Evolutionary conservation across 2,113 vertebrate genomes (phyloP), one percentile per base, ranked within the genome.

Genomic region (Tonatia bakeri): DNA sequence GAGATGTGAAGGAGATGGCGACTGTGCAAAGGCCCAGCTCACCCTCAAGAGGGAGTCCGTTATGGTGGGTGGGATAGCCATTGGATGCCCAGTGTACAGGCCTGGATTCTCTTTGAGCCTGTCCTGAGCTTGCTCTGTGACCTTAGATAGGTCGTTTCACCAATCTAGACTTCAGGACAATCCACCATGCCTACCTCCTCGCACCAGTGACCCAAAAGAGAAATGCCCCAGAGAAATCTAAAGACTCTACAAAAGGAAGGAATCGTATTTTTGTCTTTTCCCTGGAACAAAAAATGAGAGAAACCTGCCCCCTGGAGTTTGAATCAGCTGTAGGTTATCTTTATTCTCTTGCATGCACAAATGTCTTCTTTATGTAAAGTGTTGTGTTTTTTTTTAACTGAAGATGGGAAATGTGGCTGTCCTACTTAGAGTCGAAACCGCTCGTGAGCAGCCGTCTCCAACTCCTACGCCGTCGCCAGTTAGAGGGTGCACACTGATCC

Each of bases 371-470:
- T 87, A 73, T 67, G 33, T 67, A 24, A 81, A 73, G 59, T 59
- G 59, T 61, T 88, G n/a, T n/a, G n/a, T 67, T 87, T 85, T 88
- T 73, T 70, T 43, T 15, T 5, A 64, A 67, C 79, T 72, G 93
- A 72, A 93, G 85, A 85, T 56, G 73, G 47, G 45, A 85, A 90
- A 64, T 38, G 67, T 61, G 38, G 61, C 73, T 96, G 81, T 36
- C 97, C 81, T 90, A 87, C 80, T 92, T 96, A 76, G 31, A 94
- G 75, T 76, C 50, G 40, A 64, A 70, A 96, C 81, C 47, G 52
- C 45, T 67, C 91, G 0, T 59, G 38, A 90, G 43, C 67, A 89
- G 59, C 36, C 5, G 0, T 67, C 84, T 91, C 90, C 38, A 80
- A 91, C 59, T 87, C 92, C 96, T 70, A 93, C 72, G 28, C 77